Evolutionary conservation across 2,797 vertebrate genomes (phyloP).

Genomic region (Acrossocheilus wenchowensis): DNA sequence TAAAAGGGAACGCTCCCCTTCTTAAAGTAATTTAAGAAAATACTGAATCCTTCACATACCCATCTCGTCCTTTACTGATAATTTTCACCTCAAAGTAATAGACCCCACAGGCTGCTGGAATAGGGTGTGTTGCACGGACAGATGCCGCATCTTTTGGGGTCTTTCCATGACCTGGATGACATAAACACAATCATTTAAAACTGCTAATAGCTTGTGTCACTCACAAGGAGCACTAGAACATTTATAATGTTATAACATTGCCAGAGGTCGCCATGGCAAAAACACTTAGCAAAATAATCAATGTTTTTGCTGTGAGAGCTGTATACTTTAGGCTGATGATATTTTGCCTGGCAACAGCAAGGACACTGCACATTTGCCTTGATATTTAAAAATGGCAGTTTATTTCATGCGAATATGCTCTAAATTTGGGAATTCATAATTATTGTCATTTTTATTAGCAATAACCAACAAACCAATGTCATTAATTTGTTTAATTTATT

Average conservation of each 20-base stretch:
- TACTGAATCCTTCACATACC: slow-evolving; percentile 77
- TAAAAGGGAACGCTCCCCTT: neutral
- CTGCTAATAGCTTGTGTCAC: neutral
- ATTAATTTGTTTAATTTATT: neutral
- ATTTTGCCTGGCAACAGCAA: slow-evolving; percentile 18
- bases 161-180: slow-evolving; percentile 92
- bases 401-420: neutral
- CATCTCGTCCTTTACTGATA: slow-evolving; percentile 98
- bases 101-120: slow-evolving; percentile 97
- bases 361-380: neutral
- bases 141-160: slow-evolving; percentile 98
- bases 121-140: slow-evolving; percentile 95
- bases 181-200: neutral
- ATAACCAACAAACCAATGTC: slow-evolving; percentile 1
- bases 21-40: neutral
- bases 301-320: neutral
- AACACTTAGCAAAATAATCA: neutral
- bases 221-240: neutral
- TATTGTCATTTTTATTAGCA: neutral
- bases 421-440: neutral
- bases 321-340: neutral
- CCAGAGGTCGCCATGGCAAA: neutral
- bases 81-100: slow-evolving; percentile 99
- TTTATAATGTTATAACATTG: neutral
- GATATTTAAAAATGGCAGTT: neutral